Evolutionary conservation across 2,888 invertebrate species (phyloP).

Genomic region (Galerucella pusilla): DNA sequence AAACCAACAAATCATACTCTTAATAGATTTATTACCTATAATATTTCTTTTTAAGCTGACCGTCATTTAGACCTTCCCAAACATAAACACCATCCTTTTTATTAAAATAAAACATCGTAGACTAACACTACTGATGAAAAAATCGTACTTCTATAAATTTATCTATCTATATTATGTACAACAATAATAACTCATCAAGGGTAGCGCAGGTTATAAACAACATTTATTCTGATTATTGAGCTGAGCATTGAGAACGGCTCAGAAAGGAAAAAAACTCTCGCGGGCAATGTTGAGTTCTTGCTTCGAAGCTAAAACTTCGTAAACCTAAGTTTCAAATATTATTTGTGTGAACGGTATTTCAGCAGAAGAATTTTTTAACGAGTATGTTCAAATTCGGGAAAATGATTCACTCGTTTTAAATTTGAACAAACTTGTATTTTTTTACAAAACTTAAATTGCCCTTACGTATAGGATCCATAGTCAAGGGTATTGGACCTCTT

Average conservation of each 20-base stretch:
- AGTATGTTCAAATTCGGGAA: not conserved
- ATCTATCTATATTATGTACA: conserved; percentile 8
- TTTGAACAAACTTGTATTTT: not conserved
- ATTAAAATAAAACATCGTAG: not conserved
- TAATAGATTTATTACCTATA: not conserved
- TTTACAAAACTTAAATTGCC: not conserved
- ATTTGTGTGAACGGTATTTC: not conserved
- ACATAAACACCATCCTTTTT: not conserved
- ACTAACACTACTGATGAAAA: conserved; percentile 1
- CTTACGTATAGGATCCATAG: not conserved
- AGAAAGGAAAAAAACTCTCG: not conserved
- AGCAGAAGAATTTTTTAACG: not conserved
- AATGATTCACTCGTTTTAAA: not conserved
- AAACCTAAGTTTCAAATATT: not conserved
- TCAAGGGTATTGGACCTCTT: not conserved
- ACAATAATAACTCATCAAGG: conserved; percentile 16
- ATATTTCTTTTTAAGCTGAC: not conserved
- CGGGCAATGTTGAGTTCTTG: conserved; percentile 1
- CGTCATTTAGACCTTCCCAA: not conserved
- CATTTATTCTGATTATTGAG: not conserved
- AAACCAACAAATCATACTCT: not conserved
- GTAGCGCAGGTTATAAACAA: conserved; percentile 16
- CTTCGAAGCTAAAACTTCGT: not conserved
- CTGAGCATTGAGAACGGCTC: not conserved
- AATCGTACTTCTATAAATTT: conserved; percentile 2